phyloP scores from a whole-genome alignment of 2,888 invertebrate species.

The Cerceris ruficornis region DNA sequence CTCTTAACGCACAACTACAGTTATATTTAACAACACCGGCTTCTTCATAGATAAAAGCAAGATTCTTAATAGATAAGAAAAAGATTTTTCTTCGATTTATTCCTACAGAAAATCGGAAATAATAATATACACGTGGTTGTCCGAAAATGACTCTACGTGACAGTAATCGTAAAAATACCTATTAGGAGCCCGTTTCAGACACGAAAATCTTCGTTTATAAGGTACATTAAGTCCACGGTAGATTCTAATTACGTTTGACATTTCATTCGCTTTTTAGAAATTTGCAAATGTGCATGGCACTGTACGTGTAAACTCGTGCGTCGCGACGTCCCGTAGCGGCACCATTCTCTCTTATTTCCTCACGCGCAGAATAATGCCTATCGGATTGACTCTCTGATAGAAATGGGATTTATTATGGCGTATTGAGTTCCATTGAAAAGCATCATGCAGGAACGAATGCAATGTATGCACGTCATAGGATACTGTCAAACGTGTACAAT shows the following conservation, averaged over 20 bases:
- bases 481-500: not conserved
- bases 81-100: not conserved
- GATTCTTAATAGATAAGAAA: not conserved
- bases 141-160: constrained; percentile 39
- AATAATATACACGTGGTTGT: constrained; percentile 1
- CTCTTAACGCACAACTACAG: no score
- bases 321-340: constrained; percentile 67
- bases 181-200: constrained; percentile 10
- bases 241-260: constrained; percentile 52
- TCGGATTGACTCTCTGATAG: constrained; percentile 48
- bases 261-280: constrained; percentile 46
- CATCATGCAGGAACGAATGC: not conserved
- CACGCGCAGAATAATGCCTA: constrained; percentile 44
- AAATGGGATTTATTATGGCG: constrained; percentile 34
- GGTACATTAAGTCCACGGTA: constrained; percentile 35
- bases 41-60: no score
- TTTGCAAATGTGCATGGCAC: constrained; percentile 16
- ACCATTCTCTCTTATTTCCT: constrained; percentile 55
- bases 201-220: constrained; percentile 30
- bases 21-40: no score
- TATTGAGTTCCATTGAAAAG: constrained; percentile 16
- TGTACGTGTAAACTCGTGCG: constrained; percentile 39
- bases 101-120: not conserved
- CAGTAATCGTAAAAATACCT: constrained; percentile 28
- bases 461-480: not conserved